A percentile compares a stretch with the other conserved stretches of the same genome.
Evolutionary conservation across 2,797 vertebrate species (phyloP).

Genomic region (Sebastes cheni): DNA sequence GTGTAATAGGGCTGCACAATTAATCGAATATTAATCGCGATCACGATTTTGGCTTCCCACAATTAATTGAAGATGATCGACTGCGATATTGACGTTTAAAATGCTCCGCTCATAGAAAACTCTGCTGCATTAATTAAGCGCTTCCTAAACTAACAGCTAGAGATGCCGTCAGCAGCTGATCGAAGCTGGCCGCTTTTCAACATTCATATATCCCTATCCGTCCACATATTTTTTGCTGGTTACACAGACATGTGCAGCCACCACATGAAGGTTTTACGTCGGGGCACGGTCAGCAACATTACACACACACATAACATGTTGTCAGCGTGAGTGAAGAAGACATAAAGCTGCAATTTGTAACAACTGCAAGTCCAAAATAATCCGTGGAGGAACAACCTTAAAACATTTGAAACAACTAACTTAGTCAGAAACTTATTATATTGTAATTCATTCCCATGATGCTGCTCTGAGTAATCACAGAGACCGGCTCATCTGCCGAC

Average conservation of each 20-base stretch:
- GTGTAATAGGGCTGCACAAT: not conserved
- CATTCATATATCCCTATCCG: not conserved
- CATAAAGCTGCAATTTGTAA: not conserved
- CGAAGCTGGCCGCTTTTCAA: not conserved
- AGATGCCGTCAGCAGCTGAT: too few relatives aligned
- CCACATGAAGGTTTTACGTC: not conserved
- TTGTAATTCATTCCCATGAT: not conserved
- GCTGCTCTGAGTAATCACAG: not conserved
- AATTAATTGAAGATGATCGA: too few relatives aligned
- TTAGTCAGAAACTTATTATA: not conserved
- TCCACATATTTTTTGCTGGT: not conserved
- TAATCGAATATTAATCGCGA: not conserved
- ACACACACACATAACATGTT: not conserved
- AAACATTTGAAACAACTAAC: not conserved
- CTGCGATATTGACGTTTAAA: not conserved
- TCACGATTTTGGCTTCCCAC: not conserved
- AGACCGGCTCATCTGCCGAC: not conserved
- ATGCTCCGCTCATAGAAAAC: not conserved
- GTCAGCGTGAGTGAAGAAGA: not conserved
- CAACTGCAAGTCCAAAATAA: not conserved
- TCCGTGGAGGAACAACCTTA: not conserved
- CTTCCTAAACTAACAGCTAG: too few relatives aligned
- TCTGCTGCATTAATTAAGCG: too few relatives aligned
- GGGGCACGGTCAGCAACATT: not conserved
- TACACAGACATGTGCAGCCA: not conserved